Evolutionary conservation across 2,888 invertebrate species (phyloP), one percentile per base, ranked within the genome.

Genomic region (Herminia tarsipennalis): DNA sequence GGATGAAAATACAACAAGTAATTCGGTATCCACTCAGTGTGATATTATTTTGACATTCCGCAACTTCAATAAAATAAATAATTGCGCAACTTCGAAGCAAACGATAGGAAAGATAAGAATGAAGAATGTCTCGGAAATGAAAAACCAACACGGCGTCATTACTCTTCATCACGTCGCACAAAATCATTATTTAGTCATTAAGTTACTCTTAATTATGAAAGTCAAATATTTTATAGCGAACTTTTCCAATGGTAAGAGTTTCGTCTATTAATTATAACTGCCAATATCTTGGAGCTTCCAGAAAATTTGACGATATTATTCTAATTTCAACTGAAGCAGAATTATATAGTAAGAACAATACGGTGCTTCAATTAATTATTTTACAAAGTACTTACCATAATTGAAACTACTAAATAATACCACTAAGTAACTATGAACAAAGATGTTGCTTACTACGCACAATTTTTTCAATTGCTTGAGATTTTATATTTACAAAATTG

Each of bases 151-250:
- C 50, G 32, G 28, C 22, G 45, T 33, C 56, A 62, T 70, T 74
- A 74, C 71, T 71, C 67, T 38, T 33, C 16, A 41, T 54, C 76
- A 73, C 69, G 69, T 45, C 43, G 34, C 50, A 18, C 34, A 10
- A 14, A 62, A 63, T 49, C 52, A 56, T 59, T 64, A 46, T 44
- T 61, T 62, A 57, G 46, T 56, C 47, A 59, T 56, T 52, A 46
- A 27, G 46, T 40, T 36, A 20, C 43, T 50, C 43, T 63, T 56
- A 44, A 66, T 59, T 61, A 55, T 42, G 33, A 16, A 42, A 35
- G 14, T 47, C 46, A 62, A 66, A 62, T 62, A 47, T 62, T 66
- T 46, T 49, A 35, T 45, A 20, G 24, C 24, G 40, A 43, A 37
- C 39, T 62, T 62, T 46, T 22, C 14, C 37, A 34, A 61, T 56